Evolutionary conservation across 2,113 vertebrate genomes (phyloP).

Genomic region (Hystrix brachyura): DNA sequence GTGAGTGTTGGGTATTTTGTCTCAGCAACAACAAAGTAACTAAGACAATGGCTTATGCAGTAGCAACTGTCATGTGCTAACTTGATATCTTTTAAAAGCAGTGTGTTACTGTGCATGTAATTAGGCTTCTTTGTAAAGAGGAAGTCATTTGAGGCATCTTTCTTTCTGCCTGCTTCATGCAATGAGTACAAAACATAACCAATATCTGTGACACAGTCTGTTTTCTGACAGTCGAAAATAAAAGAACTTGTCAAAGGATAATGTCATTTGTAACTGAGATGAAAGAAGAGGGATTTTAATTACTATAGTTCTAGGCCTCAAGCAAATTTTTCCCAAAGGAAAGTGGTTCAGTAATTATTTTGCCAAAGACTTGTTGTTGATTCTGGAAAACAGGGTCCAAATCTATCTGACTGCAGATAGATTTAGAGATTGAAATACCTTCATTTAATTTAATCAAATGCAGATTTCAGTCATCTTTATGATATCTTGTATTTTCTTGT

Average conservation of each 20-base stretch:
- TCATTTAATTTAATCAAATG: not conserved
- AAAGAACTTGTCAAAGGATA: not conserved
- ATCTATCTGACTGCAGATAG: not conserved
- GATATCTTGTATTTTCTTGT: not conserved
- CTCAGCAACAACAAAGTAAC: not conserved
- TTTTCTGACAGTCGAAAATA: slow-evolving; percentile 17
- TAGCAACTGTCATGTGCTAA: not conserved
- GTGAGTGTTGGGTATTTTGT: not conserved
- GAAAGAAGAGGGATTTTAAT: not conserved
- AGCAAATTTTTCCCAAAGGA: not conserved
- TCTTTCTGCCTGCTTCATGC: not conserved
- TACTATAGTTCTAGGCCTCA: not conserved
- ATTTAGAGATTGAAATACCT: not conserved
- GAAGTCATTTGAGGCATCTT: not conserved
- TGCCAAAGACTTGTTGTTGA: not conserved
- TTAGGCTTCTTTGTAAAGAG: not conserved
- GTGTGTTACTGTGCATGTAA: not conserved
- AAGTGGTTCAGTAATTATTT: not conserved
- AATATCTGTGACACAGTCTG: not conserved
- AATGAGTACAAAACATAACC: not conserved
- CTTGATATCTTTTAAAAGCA: not conserved
- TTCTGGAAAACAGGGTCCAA: not conserved
- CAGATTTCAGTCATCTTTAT: not conserved
- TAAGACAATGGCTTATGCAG: not conserved
- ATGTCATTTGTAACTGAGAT: not conserved